Evolutionary conservation across 2,888 invertebrate genomes (phyloP).

Genomic region (Adelognathus sp.): DNA sequence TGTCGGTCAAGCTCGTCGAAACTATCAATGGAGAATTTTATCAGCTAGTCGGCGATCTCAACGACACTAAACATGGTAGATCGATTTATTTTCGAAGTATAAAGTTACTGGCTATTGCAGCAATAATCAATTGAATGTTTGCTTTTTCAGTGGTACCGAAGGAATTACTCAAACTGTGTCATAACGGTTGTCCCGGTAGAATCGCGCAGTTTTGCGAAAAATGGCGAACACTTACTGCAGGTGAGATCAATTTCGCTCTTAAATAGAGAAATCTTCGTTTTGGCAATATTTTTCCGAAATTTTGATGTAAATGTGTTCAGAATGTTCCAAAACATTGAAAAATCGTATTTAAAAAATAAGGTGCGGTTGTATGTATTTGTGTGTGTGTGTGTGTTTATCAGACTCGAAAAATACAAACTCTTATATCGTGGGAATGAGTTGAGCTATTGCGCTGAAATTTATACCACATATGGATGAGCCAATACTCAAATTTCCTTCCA

Average conservation of each 20-base stretch:
- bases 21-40: constrained; percentile 69
- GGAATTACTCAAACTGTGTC: constrained; percentile 67
- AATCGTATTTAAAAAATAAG: too few species aligned
- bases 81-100: not conserved
- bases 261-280: too few species aligned
- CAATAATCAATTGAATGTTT: not conserved
- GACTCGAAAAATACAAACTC: too few species aligned
- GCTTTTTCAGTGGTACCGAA: constrained; percentile 67
- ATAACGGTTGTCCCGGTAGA: constrained; percentile 72
- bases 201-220: constrained; percentile 68
- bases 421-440: too few species aligned
- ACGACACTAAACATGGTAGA: constrained; percentile 69
- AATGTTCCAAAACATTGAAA: too few species aligned
- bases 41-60: constrained; percentile 68
- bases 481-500: too few species aligned
- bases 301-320: too few species aligned
- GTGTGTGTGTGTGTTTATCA: too few species aligned
- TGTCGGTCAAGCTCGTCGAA: constrained; percentile 67
- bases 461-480: too few species aligned
- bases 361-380: too few species aligned
- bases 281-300: too few species aligned
- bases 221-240: constrained; percentile 57
- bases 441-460: too few species aligned
- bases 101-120: not conserved
- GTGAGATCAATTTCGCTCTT: constrained; percentile 21